These are phyloP conservation scores for Eupithecia abbreviata DNA, from an alignment of 2,888 invertebrate species.

Conservation along the genomic window DNA sequence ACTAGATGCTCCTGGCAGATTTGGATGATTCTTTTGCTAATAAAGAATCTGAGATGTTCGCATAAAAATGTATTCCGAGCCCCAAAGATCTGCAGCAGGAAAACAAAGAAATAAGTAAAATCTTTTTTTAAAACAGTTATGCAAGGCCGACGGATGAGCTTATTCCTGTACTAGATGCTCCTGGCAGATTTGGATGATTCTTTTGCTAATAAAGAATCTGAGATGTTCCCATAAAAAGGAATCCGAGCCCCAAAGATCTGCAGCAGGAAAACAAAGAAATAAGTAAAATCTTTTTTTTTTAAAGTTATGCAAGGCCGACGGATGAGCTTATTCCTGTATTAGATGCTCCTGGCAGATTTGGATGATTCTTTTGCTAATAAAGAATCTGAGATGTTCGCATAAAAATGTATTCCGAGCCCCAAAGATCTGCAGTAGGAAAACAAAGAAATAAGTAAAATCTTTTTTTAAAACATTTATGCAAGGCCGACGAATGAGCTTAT, in stretches of 20 bases:
- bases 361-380: neutral
- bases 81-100: neutral
- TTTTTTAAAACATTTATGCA: neutral
- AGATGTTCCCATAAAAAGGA: too few relatives aligned
- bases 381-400: neutral
- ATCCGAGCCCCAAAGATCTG: too few relatives aligned
- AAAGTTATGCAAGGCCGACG: neutral
- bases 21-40: too few relatives aligned
- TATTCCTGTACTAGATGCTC: neutral
- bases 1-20: too few relatives aligned
- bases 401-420: too few relatives aligned
- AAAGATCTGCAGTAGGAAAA: too few relatives aligned
- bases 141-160: too few relatives aligned
- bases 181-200: neutral
- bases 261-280: too few relatives aligned
- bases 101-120: neutral
- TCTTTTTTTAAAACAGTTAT: neutral
- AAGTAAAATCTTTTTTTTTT: neutral
- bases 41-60: too few relatives aligned
- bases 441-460: neutral
- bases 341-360: neutral
- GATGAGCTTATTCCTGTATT: neutral
- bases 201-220: neutral
- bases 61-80: too few relatives aligned
- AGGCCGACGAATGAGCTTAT: neutral